Evolutionary conservation across 2,113 vertebrate genomes (phyloP).

Genomic region (Pteropus alecto): DNA sequence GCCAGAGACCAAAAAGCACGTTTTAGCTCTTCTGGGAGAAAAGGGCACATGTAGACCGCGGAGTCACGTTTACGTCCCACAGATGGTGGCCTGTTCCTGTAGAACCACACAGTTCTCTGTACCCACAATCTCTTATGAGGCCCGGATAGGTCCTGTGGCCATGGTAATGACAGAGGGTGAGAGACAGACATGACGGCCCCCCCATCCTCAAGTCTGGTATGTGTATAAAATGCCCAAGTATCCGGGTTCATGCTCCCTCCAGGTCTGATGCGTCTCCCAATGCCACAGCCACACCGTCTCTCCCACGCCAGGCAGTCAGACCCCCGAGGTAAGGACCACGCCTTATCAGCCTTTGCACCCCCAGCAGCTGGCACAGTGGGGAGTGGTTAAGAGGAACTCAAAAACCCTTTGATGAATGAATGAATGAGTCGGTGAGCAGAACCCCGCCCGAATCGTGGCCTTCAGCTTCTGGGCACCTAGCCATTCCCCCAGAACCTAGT

Average conservation of each 20-base stretch:
- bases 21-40: background rate
- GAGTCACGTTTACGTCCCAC: accelerated
- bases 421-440: background rate
- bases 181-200: too few species aligned
- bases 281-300: accelerated
- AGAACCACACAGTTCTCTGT: accelerated
- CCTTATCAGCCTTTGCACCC: background rate
- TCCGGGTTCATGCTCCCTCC: too few species aligned
- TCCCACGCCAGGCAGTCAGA: background rate
- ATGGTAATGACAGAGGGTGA: accelerated
- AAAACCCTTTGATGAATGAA: background rate
- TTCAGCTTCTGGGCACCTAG: accelerated
- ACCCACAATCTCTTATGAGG: background rate
- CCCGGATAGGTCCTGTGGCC: background rate
- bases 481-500: background rate
- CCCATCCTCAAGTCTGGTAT: background rate
- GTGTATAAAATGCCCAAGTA: background rate
- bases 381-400: background rate
- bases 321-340: background rate
- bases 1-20: background rate
- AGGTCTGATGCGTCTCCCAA: background rate
- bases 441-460: accelerated
- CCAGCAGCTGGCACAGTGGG: background rate
- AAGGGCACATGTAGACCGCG: background rate
- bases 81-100: background rate